Base-by-base conservation (phyloP, 2,113 vertebrate species). In the Dasyurus viverrinus region DNA sequence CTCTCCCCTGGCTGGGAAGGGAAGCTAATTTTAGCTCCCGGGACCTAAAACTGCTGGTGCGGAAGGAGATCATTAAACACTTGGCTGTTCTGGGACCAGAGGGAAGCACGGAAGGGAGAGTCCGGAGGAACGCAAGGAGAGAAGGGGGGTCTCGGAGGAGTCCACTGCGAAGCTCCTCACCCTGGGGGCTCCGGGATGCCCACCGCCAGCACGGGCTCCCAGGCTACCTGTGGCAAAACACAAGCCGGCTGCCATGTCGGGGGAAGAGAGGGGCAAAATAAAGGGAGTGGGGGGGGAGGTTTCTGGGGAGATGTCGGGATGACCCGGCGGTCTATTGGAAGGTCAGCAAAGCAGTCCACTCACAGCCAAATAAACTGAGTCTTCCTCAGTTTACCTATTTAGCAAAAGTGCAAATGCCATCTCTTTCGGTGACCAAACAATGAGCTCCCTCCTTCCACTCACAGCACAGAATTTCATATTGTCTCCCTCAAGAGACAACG, bases 21-120 rank as follows among this genome's bases (percentile, higher is more conserved):
- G 52, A 95, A 94, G 90, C 96, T 93, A 98, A 97, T 95, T 98
- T 97, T 96, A 98, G 96, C 93, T 95, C 76, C 36, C 54, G 54
- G 96, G 76, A 68, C 26, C 95, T 53, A 60, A 91, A 97, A 89
- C 8, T 19, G 27, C 93, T 92, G 90, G 89, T 42, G 95, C 91
- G 92, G 93, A 93, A 94, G 53, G 60, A 94, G 95, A 89, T 92
- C 92, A 92, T 93, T 53, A 92, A 91, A 90, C 91, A 91, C 53
- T 48, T 16, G 27, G 90, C 92, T 91, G 93, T 92, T 54, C 84
- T 95, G 90, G 57, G 53, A 89, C 93, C 16, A 6, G 10, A 22
- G 23, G 84, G 91, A 53, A 68, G 47, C 50, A 30, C 53, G 7
- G 95, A 22, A 89, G 50, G 0, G 36, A 93, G 89, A 57, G 27